Percentiles rank a stretch among this genome's conserved stretches.
These are phyloP conservation scores for Cisticola juncidis DNA, from an alignment of 2,113 vertebrate species.

Conservation along the genomic window DNA sequence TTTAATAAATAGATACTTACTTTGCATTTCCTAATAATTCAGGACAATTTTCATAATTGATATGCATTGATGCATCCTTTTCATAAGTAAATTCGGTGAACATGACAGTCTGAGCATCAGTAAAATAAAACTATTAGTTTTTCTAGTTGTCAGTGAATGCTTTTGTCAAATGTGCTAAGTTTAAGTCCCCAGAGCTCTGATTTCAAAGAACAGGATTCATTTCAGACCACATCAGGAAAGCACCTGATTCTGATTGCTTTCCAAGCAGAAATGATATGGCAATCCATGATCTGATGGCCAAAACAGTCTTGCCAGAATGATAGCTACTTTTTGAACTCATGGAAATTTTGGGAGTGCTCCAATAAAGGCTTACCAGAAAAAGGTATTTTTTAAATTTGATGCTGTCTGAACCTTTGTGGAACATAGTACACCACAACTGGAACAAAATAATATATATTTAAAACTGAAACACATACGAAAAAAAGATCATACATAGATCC, in stretches of 20 bases:
- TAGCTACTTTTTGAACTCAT: background rate
- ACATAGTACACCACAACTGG: background rate
- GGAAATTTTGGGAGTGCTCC: background rate
- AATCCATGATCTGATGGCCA: background rate
- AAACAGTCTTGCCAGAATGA: background rate
- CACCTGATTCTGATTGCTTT: background rate
- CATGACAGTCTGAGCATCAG: background rate
- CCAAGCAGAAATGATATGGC: background rate
- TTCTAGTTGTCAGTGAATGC: background rate
- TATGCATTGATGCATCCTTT: background rate
- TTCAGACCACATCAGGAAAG: background rate
- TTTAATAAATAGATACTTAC: background rate
- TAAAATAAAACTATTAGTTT: background rate
- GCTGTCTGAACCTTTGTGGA: background rate
- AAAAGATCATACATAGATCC: background rate
- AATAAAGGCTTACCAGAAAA: background rate
- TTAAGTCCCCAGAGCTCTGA: background rate
- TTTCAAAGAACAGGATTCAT: background rate
- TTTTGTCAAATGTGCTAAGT: background rate
- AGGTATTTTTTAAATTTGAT: background rate
- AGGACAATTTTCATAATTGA: background rate
- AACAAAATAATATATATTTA: background rate
- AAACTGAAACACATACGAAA: background rate
- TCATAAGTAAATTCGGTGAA: background rate
- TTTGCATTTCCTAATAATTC: background rate